Evolutionary conservation across 2,113 vertebrate genomes (phyloP).

Genomic region (Malurus alboscapulatus): DNA sequence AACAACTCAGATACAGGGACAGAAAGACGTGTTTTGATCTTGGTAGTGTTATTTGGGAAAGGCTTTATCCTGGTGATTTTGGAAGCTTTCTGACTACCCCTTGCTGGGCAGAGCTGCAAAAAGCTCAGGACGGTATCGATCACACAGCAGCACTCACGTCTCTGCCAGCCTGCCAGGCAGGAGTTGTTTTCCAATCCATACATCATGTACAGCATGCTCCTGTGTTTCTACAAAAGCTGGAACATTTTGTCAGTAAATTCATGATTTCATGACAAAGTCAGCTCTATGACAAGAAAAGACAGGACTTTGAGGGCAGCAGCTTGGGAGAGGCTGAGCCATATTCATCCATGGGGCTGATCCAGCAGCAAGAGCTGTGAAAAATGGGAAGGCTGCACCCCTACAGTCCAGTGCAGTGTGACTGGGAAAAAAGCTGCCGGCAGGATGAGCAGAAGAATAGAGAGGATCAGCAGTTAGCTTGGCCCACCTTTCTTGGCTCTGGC

Average conservation of each 20-base stretch:
- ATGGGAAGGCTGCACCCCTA: background rate
- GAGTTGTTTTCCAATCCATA: background rate
- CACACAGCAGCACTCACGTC: background rate
- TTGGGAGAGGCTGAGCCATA: background rate
- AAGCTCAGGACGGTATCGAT: background rate
- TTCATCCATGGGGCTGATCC: background rate
- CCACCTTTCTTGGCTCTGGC: background rate
- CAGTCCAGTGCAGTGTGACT: background rate
- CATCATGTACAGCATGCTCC: background rate
- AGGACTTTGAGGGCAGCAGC: accelerated
- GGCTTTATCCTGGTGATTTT: background rate
- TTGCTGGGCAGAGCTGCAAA: background rate
- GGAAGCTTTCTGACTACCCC: background rate
- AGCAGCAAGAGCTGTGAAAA: background rate
- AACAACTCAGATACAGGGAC: background rate
- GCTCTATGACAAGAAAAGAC: background rate
- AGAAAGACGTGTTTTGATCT: background rate
- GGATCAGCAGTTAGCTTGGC: background rate
- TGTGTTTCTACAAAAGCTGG: background rate
- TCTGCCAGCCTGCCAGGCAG: background rate
- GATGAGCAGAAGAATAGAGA: background rate
- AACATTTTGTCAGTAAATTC: background rate
- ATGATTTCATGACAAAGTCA: background rate
- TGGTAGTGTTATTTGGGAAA: background rate
- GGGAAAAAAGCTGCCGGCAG: background rate